These are phyloP conservation scores for Phymorhynchus buccinoides DNA, from an alignment of 1,140 invertebrate species.

Conservation along the genomic window DNA sequence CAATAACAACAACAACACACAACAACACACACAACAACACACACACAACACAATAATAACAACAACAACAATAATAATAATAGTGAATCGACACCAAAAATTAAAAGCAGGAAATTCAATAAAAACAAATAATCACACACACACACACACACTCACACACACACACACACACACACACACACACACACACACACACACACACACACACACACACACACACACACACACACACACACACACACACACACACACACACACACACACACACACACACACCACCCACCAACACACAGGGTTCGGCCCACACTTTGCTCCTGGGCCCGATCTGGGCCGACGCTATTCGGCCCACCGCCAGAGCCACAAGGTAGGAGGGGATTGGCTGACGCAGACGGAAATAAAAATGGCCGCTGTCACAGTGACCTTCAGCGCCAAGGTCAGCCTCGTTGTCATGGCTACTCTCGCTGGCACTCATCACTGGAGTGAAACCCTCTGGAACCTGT, in stretches of 20 bases:
- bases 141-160: too few relatives aligned
- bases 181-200: too few relatives aligned
- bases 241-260: too few relatives aligned
- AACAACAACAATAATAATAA: not conserved
- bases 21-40: too few relatives aligned
- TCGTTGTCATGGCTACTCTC: slow-evolving; percentile 45
- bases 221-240: too few relatives aligned
- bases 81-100: too few relatives aligned
- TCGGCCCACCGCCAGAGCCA: slow-evolving; percentile 89
- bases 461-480: slow-evolving; percentile 90
- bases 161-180: too few relatives aligned
- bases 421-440: slow-evolving; percentile 67
- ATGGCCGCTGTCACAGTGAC: slow-evolving; percentile 81
- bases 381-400: slow-evolving; percentile 80
- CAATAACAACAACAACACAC: too few relatives aligned
- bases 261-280: not conserved
- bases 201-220: too few relatives aligned
- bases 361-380: slow-evolving; percentile 76
- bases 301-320: slow-evolving; percentile 87
- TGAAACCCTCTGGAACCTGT: slow-evolving; percentile 74
- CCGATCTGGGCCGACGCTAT: slow-evolving; percentile 82
- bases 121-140: not conserved
- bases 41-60: not conserved
- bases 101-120: too few relatives aligned
- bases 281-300: slow-evolving; percentile 77